Conservation (phyloP, 2,113 vertebrate species). For the Odobenus rosmarus region DNA sequence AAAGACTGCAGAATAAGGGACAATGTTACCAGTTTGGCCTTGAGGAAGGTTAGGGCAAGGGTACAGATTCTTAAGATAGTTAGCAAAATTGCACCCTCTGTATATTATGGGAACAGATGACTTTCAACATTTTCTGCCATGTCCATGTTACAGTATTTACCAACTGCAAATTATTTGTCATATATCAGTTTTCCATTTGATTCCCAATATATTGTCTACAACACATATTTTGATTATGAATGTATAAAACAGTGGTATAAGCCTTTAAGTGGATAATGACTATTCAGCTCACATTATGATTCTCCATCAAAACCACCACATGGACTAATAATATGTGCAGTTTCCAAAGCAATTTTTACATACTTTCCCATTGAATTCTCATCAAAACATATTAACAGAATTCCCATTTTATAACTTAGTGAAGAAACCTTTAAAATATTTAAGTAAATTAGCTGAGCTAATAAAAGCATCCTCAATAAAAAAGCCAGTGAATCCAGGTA, state of each 20-base stretch:
- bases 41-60: not conserved
- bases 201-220: not conserved
- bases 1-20: not conserved
- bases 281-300: not conserved
- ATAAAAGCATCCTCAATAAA: not conserved
- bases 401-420: not conserved
- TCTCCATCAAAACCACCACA: not conserved
- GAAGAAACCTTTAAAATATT: not conserved
- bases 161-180: not conserved
- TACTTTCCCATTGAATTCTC: not conserved
- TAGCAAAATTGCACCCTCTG: not conserved
- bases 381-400: not conserved
- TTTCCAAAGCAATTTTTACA: not conserved
- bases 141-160: not conserved
- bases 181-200: not conserved
- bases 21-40: not conserved
- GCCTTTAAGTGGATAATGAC: not conserved
- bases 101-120: not conserved
- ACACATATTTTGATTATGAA: not conserved
- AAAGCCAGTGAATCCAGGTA: not conserved
- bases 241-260: not conserved
- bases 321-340: not conserved
- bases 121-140: not conserved
- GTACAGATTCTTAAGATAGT: not conserved
- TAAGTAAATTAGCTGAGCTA: not conserved